phyloP scores from a whole-genome alignment of 2,888 invertebrate species.

The Drosophila affinis region DNA sequence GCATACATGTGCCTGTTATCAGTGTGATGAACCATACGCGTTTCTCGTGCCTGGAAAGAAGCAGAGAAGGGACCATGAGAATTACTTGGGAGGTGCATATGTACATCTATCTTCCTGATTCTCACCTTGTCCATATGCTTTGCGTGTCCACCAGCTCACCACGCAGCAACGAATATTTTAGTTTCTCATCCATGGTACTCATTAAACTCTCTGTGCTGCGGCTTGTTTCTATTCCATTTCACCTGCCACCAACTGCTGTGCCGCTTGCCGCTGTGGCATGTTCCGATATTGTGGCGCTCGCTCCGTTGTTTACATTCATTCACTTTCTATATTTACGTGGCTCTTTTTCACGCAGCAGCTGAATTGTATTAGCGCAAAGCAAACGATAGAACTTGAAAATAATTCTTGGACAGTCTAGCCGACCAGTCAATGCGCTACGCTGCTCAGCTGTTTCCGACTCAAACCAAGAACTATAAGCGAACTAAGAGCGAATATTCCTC shows the following conservation, averaged over 20 bases:
- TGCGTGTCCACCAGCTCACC: slow-evolving; percentile 84
- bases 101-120: background rate
- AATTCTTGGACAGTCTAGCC: background rate
- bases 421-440: slow-evolving; percentile 7
- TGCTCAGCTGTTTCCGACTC: background rate
- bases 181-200: slow-evolving; percentile 81
- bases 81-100: too few species aligned
- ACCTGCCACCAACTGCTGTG: slow-evolving; percentile 14
- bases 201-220: background rate
- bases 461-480: background rate
- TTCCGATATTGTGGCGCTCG: slow-evolving; percentile 19
- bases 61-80: background rate
- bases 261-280: slow-evolving; percentile 46
- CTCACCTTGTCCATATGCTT: slow-evolving; percentile 83
- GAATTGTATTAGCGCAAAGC: background rate
- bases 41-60: slow-evolving; percentile 84
- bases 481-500: background rate
- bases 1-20: slow-evolving; percentile 87
- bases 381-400: slow-evolving; percentile 11
- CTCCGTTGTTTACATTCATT: slow-evolving; percentile 28
- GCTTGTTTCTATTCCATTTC: slow-evolving; percentile 29
- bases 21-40: slow-evolving; percentile 86
- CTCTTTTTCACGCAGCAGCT: slow-evolving; percentile 43
- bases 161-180: slow-evolving; percentile 83
- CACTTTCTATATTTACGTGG: slow-evolving; percentile 55